A percentile compares a stretch with the other conserved stretches of the same genome.
Conservation (phyloP, 2,113 vertebrate genomes). For the Pogona vitticeps region DNA sequence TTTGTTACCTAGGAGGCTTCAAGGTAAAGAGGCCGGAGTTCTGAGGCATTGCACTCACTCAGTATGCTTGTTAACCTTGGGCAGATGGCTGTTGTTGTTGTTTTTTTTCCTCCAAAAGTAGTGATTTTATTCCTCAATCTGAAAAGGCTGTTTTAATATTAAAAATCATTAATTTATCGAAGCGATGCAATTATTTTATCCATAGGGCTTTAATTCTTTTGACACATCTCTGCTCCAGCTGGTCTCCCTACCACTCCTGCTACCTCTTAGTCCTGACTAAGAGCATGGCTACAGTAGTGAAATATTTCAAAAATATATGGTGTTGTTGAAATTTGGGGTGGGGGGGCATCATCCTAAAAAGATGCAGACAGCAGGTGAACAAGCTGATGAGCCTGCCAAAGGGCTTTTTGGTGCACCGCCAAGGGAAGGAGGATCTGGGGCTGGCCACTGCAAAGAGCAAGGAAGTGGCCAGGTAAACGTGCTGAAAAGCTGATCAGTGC, state of each 20-base stretch:
- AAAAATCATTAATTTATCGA: conserved; percentile 78
- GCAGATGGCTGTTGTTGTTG: conserved; percentile 71
- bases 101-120: conserved; percentile 35
- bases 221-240: conserved; percentile 74
- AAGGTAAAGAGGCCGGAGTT: conserved; percentile 58
- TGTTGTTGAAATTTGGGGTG: no score
- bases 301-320: no score
- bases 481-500: no score
- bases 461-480: no score
- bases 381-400: no score
- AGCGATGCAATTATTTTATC: conserved; percentile 76
- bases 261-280: conserved; percentile 74
- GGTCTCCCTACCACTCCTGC: conserved; percentile 69
- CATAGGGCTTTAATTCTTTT: conserved; percentile 76
- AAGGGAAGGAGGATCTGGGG: no score
- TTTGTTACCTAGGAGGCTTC: conserved; percentile 66
- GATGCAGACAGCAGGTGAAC: no score
- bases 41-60: conserved; percentile 55
- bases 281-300: background rate
- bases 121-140: conserved; percentile 67
- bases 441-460: no score
- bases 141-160: conserved; percentile 78
- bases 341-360: no score
- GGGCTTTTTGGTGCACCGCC: no score
- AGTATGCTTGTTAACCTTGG: conserved; percentile 71